Base-by-base conservation (phyloP, 2,888 invertebrate species). In the Drosophila hamatofila region DNA sequence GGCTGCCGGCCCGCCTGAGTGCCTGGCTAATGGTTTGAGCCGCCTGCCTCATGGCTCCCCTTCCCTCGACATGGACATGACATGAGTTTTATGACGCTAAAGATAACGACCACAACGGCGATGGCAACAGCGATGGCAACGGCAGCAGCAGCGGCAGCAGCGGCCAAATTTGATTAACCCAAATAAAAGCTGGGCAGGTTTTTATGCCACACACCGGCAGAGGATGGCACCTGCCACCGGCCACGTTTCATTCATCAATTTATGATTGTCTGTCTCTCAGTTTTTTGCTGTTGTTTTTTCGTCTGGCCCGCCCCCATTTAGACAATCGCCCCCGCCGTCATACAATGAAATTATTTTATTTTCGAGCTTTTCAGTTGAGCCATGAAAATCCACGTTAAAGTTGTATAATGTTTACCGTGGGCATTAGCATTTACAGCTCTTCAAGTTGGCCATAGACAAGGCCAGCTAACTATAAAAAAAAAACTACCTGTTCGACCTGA, bases 161-260 rank as follows among this genome's bases (percentile, higher is more conserved):
- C 73, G 65, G 64, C 80, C 57, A 85, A 88, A 86, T 88, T 84
- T 88, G 88, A 85, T 84, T 88, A 88, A 84, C 84, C 88, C 83
- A 85, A 78, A 84, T 79, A 83, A 49, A 33, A 60, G 66, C 68
- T 70, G 64, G 72, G 55, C 62, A 57, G 25, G 51, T 72, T 74
- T 69, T 58, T 23, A 61, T 66, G 56, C 56, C 52, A 62, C 18
- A 18, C 52, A 68, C 35, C 49, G 35, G 16, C 72, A 75, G 68
- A 52, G 71, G 62, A 61, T 57, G 49, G 39, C 64, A 66, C 39
- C 54, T 66, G 25, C 65, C 44, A 51, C 57, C 49, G 39, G 51
- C 41, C 63, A 51, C 63, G 70, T 77, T 88, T 70, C 85, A 85
- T 88, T 83, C 80, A 83, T 82, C 71, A 71, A 71, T 81, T 78